Evolutionary conservation across 2,113 vertebrate genomes (phyloP), one percentile per base, ranked within the genome.

Genomic region (Elephas maximus): DNA sequence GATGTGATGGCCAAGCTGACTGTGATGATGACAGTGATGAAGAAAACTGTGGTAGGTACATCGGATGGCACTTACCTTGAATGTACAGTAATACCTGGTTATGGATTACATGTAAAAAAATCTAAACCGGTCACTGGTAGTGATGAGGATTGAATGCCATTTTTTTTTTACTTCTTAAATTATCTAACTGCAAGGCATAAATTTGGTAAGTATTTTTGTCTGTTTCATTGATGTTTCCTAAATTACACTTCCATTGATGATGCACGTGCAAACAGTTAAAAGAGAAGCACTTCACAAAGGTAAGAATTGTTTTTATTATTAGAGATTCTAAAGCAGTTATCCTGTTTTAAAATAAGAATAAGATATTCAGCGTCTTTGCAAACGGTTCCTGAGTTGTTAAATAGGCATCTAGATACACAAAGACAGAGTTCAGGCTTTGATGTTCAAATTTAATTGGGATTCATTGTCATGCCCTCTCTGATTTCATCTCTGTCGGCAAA

Each of bases 11-110:
- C 37, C 99, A 99, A 93, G 98, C 99, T 81, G 99, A 99, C 98
- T 99, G 99, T 91, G 99, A 99, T 3, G 99, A 99, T 93, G 99
- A 99, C n/a, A 99, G 99, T 11, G 99, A 99, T 45, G 99, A 99
- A 97, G 99, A 99, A 67, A 98, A 99, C 98, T 99, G 99, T 41
- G 99, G 99, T 99, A 98, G 98, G 98, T 97, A n/a, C 83, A 21
- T 62, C 44, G 86, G 15, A 26, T 8, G 37, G 41, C 45, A 18
- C 30, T 94, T 84, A 57, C 24, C 86, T 21, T 51, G 24, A 44
- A 88, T 81, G n/a, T 67, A 44, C 0, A 18, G 6, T 24, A 51
- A 8, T 71, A 63, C 12, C 15, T 48, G 33, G 12, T 57, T 41
- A 84, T 5, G n/a, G 53, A 57, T 57, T 57, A 15, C 53, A 57